These are phyloP conservation scores for Eurystomus glaucurus DNA, from an alignment of 2,797 vertebrate species.

Conservation along the genomic window DNA sequence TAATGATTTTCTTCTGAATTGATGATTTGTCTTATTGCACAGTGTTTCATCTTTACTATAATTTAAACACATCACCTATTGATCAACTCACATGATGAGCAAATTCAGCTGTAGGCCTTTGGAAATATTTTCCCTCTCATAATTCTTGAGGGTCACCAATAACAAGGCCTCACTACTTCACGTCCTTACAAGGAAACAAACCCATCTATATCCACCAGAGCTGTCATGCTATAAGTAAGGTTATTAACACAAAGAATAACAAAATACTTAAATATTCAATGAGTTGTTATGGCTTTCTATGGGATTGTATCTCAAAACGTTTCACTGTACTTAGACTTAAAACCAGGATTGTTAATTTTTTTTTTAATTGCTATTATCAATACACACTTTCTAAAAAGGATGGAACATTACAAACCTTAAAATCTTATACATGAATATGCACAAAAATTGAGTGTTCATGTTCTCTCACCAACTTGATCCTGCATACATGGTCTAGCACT, in stretches of 20 bases:
- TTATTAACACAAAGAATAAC: background rate
- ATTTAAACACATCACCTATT: background rate
- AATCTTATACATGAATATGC: background rate
- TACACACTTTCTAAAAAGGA: background rate
- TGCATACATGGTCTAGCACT: background rate
- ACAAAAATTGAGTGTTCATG: background rate
- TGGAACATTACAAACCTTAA: accelerated
- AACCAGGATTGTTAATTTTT: background rate
- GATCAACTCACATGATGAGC: background rate
- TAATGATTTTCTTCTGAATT: background rate
- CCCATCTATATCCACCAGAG: background rate
- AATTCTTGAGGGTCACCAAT: background rate
- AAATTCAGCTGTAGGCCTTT: background rate
- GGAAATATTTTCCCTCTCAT: background rate
- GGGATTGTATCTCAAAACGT: background rate
- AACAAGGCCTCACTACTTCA: background rate
- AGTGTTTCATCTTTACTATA: background rate
- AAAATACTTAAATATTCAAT: background rate
- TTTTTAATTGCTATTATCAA: too few relatives aligned
- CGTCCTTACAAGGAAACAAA: background rate
- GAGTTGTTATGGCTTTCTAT: background rate
- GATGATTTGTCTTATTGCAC: background rate
- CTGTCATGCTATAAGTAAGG: background rate
- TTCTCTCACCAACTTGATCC: background rate
- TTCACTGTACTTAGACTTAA: background rate